Base-by-base conservation (phyloP, 2,797 vertebrate species). In the Xenentodon cancila region DNA sequence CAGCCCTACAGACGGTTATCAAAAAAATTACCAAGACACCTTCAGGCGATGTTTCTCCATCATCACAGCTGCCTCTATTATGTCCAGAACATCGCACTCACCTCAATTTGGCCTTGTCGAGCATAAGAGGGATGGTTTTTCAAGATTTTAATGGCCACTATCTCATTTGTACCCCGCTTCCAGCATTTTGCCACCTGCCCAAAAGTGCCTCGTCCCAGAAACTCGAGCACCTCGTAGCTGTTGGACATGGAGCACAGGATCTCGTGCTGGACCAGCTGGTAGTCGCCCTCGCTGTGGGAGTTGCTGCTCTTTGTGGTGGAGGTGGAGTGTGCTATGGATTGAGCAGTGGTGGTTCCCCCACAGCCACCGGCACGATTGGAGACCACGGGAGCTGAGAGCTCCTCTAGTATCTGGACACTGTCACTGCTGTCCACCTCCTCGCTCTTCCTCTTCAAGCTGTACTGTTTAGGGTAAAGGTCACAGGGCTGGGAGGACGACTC, bases 51-150 rank as follows among this genome's bases (percentile, higher is more conserved):
- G n/a, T n/a, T n/a, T n/a, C n/a, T n/a, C n/a, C 9, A 21, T 18
- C 3, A 49, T 19, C 25, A 17, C 1, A 42, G 13, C 9, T 11
- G 9, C 3, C 32, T 59, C 20, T 15, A 13, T 18, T 7, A 9
- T 2, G 20, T 47, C 17, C 15, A 45, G 25, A 40, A 17, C 37
- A 21, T 37, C 42, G 45, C 15, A 76, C 89, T 85, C 75, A 98
- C 97, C 92, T 99, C 97, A 48, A 99, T 99, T 88, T 99, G 97
- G 42, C 97, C 97, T 79, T 99, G 97, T 37, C 97, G 94, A 44
- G 97, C 97, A 3, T 99, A 99, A 0, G 97, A 99, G 0, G 97
- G 97, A 58, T 99, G 97, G 79, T 99, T 99, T 89, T 99, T 99
- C 79, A 99, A 77, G 80, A 99, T 99, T 82, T 99, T 99, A 78